phyloP scores from a whole-genome alignment of 2,113 vertebrate species.

The Hiodon alosoides region DNA sequence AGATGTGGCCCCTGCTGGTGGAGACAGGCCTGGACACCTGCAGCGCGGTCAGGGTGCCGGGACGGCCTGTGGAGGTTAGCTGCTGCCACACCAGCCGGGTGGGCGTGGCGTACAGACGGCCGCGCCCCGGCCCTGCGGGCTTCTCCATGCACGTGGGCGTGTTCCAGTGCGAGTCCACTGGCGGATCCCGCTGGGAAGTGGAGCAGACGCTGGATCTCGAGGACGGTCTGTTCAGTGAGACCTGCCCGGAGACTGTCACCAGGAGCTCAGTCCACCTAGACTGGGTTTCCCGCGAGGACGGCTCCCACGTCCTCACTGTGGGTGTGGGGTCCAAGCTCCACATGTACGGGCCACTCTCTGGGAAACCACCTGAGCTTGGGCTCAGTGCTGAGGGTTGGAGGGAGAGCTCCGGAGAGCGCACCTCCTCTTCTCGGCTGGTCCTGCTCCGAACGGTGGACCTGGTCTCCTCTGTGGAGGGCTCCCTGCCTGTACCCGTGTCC shows the following conservation, averaged over 20 bases:
- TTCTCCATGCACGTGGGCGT: constrained; percentile 75
- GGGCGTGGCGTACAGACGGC: constrained; percentile 81
- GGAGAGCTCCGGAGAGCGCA: constrained; percentile 54
- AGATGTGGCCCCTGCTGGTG: constrained; percentile 90
- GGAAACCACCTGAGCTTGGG: constrained; percentile 78
- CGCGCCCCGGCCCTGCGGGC: constrained; percentile 42
- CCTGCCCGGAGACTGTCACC: constrained; percentile 43
- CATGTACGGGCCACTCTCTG: constrained; percentile 84
- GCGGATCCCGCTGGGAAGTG: constrained; percentile 88
- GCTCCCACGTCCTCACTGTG: constrained; percentile 90
- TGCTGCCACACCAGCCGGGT: constrained; percentile 91
- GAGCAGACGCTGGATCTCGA: constrained; percentile 87
- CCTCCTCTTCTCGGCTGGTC: constrained; percentile 71
- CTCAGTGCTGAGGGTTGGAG: constrained; percentile 60
- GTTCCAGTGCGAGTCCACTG: constrained; percentile 96
- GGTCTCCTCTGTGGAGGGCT: constrained; percentile 89
- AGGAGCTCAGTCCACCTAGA: constrained; percentile 85
- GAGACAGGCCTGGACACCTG: constrained; percentile 74
- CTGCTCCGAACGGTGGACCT: constrained; percentile 80
- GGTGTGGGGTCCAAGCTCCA: constrained; percentile 88
- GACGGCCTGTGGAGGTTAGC: constrained; percentile 78
- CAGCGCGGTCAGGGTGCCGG: constrained; percentile 75
- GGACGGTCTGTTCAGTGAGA: constrained; percentile 46
- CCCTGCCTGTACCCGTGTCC: constrained; percentile 82
- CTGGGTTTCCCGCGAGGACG: constrained; percentile 96